Conservation (phyloP, 1,140 invertebrate genomes). For the Drosophila bocki region DNA sequence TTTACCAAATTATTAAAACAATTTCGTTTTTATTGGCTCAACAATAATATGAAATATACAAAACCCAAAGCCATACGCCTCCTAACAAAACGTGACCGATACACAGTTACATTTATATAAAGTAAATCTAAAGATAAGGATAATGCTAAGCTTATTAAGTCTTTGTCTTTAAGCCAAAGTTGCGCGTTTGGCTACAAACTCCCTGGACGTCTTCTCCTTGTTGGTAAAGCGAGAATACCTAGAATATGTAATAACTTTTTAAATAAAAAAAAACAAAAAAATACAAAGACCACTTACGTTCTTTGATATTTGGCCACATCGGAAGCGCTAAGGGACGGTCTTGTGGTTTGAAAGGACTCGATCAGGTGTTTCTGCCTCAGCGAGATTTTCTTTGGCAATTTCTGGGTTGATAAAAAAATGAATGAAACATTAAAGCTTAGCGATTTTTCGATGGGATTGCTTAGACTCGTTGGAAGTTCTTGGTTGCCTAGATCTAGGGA, state of each 20-base stretch:
- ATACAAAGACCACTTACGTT: constrained; percentile 56
- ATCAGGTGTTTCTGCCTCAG: constrained; percentile 78
- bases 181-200: constrained; percentile 79
- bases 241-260: neutral
- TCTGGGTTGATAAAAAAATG: constrained; percentile 53
- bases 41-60: constrained; percentile 47
- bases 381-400: constrained; percentile 77
- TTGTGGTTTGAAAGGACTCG: constrained; percentile 71
- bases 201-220: constrained; percentile 77
- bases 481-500: constrained; percentile 17
- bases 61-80: constrained; percentile 35
- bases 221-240: constrained; percentile 82
- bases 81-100: constrained; percentile 3
- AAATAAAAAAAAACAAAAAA: neutral
- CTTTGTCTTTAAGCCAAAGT: constrained; percentile 72
- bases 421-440: constrained; percentile 17
- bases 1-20: constrained; percentile 27
- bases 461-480: constrained; percentile 51
- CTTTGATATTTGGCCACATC: constrained; percentile 79
- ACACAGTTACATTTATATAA: constrained; percentile 23
- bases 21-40: constrained; percentile 63
- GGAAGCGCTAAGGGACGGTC: constrained; percentile 69
- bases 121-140: constrained; percentile 27
- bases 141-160: constrained; percentile 55
- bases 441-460: constrained; percentile 58